Percentiles rank a stretch among this genome's conserved stretches.
Evolutionary conservation across 2,113 vertebrate species (phyloP).

Genomic region (Erpornis zantholeuca): DNA sequence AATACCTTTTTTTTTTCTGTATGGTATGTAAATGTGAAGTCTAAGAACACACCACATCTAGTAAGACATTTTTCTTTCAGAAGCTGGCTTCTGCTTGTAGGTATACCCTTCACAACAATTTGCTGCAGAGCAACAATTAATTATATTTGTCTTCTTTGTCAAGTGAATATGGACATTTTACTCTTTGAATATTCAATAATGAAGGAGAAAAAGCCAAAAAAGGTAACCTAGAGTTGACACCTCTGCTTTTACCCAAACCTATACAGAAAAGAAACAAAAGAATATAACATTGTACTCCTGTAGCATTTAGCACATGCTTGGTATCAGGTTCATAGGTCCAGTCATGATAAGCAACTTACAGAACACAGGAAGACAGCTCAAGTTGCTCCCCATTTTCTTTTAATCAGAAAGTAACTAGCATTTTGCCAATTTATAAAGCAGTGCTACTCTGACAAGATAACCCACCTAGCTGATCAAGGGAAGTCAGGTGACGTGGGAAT

Average conservation of each 20-base stretch:
- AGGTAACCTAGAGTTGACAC: not conserved
- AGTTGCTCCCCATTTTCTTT: not conserved
- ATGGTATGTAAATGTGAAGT: not conserved
- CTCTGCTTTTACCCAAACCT: not conserved
- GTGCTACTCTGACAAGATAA: not conserved
- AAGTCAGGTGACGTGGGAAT: not conserved
- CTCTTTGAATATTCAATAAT: not conserved
- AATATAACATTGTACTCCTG: not conserved
- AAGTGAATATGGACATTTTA: not conserved
- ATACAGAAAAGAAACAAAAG: not conserved
- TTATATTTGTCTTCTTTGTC: not conserved
- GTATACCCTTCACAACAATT: not conserved
- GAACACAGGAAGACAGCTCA: not conserved
- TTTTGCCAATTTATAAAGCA: not conserved
- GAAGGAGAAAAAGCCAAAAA: not conserved
- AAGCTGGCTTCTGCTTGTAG: not conserved
- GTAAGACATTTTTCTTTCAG: not conserved
- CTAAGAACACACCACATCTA: not conserved
- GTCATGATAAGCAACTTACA: not conserved
- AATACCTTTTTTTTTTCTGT: not conserved
- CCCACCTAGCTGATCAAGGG: not conserved
- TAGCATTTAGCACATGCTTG: not conserved
- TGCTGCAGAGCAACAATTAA: not conserved
- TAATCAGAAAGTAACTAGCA: not conserved
- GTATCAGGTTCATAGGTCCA: not conserved